Evolutionary conservation across 2,888 invertebrate genomes (phyloP).

Genomic region (Eristalinus aeneus): DNA sequence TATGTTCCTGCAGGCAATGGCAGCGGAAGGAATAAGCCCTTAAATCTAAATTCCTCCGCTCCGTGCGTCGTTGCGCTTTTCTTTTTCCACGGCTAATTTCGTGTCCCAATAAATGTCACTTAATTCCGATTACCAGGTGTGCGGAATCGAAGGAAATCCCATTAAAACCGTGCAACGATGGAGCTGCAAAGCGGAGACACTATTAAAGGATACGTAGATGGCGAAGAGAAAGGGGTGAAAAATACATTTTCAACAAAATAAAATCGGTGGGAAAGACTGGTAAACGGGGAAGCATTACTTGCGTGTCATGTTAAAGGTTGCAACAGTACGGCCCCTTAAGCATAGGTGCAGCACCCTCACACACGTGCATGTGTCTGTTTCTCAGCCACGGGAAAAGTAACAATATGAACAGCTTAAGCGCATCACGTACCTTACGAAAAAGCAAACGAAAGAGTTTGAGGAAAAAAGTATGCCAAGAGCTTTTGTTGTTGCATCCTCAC

Average conservation of each 20-base stretch:
- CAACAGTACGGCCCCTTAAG: background rate
- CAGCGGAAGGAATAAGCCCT: conserved; percentile 49
- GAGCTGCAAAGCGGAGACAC: conserved; percentile 1
- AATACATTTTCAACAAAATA: background rate
- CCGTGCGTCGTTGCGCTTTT: background rate
- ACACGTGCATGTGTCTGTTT: background rate
- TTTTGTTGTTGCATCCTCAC: conserved; percentile 22
- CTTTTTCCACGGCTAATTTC: conserved; percentile 52
- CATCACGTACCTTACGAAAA: conserved; percentile 40
- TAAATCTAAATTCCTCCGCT: conserved; percentile 41
- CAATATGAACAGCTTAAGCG: conserved; percentile 11
- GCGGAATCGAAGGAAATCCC: conserved; percentile 60
- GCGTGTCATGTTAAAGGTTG: conserved; percentile 9
- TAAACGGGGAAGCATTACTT: background rate
- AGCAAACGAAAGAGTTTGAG: conserved; percentile 10
- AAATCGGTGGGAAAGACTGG: background rate
- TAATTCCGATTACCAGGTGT: conserved; percentile 71
- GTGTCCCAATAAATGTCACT: conserved; percentile 72
- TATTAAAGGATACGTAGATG: background rate
- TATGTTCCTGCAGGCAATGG: background rate
- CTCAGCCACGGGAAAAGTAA: background rate
- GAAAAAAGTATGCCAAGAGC: background rate
- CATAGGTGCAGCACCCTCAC: background rate
- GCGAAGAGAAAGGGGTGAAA: background rate
- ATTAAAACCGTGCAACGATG: conserved; percentile 48